Percentiles rank a stretch among this genome's conserved stretches.
Evolutionary conservation across 2,797 vertebrate genomes (phyloP).

Genomic region (Tinamus major): DNA sequence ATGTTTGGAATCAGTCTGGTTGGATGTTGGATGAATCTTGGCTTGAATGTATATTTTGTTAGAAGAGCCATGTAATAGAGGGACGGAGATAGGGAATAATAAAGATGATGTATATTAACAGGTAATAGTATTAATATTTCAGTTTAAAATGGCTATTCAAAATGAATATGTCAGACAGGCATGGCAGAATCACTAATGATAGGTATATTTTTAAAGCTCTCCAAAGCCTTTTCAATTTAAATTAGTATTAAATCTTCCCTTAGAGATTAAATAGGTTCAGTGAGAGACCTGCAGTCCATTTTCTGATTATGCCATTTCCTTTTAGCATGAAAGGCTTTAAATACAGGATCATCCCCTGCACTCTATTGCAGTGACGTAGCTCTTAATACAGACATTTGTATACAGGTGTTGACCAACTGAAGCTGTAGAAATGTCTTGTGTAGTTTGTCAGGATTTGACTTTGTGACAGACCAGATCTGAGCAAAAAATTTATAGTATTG

Average conservation of each 20-base stretch:
- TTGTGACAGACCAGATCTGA: neutral
- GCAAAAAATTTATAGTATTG: neutral
- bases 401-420: neutral
- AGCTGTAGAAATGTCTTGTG: neutral
- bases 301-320: constrained; percentile 47
- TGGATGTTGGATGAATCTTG: neutral
- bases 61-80: neutral
- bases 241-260: constrained; percentile 59
- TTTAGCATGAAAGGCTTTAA: constrained; percentile 8
- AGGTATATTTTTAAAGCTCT: neutral
- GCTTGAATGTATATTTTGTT: neutral
- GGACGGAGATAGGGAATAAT: neutral
- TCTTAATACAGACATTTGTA: neutral
- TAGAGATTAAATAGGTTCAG: constrained; percentile 50
- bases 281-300: constrained; percentile 51
- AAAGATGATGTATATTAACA: neutral
- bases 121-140: neutral
- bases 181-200: constrained; percentile 14
- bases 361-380: neutral
- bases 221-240: constrained; percentile 62
- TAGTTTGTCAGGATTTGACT: neutral
- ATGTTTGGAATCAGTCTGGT: neutral
- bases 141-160: neutral
- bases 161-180: neutral
- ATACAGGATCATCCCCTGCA: neutral